Percentiles rank a stretch among this genome's conserved stretches.
Conservation (phyloP, 35 echinoderm and acorn worm genomes). For the Acanthaster planci region DNA sequence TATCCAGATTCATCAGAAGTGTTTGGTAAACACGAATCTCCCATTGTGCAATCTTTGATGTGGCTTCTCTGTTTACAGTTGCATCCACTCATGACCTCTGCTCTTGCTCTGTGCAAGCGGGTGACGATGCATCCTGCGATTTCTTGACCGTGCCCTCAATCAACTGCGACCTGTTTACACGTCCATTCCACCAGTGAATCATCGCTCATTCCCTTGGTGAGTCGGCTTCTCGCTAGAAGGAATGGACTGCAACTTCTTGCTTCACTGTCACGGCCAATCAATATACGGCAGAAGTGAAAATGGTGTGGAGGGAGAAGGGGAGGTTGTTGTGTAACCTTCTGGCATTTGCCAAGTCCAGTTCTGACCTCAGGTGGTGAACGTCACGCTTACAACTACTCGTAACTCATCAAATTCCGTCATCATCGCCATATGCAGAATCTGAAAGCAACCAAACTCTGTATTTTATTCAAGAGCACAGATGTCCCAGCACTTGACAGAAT, state of each 20-base stretch:
- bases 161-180: conserved; percentile 14
- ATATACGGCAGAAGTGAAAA: neutral
- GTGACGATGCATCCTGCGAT: neutral
- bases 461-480: too few relatives aligned
- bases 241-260: neutral
- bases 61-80: neutral
- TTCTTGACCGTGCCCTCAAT: neutral
- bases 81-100: neutral
- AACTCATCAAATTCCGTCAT: too few relatives aligned
- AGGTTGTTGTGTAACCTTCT: neutral
- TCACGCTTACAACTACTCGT: neutral
- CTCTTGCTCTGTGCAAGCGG: neutral
- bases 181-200: neutral
- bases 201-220: neutral
- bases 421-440: too few relatives aligned
- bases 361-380: neutral
- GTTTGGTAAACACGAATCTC: neutral
- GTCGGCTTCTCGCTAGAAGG: neutral
- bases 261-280: neutral
- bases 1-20: neutral
- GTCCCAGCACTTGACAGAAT: too few relatives aligned
- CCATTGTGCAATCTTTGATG: neutral
- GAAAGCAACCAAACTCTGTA: too few relatives aligned
- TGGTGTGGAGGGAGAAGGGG: neutral
- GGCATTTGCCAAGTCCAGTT: conserved; percentile 8